Evolutionary conservation across 2,797 vertebrate species (phyloP), one percentile per base, ranked within the genome.

Genomic region (Thunnus albacares): DNA sequence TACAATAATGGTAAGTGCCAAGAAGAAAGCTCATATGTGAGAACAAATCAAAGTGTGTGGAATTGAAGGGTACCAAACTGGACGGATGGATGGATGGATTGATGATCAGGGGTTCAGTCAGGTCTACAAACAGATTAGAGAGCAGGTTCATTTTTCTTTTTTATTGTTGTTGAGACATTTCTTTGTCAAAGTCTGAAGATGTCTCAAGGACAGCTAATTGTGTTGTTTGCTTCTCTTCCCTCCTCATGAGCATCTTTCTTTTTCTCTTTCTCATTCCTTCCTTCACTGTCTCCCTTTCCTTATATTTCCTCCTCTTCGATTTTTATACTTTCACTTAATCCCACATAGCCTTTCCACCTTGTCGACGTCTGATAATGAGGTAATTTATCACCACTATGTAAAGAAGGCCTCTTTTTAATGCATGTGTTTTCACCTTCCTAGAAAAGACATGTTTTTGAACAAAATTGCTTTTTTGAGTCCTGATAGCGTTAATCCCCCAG

Each of bases 401-500:
- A 90, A 89, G 82, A 56, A 74, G 78, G 64, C 67, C 62, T 38
- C 76, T 79, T 80, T 91, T 77, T 78, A 91, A 87, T 61, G 82
- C 85, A 47, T 83, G 78, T 89, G 80, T 93, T 86, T 93, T 88
- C 75, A 86, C 86, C 70, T 84, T 62, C 43, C 82, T 83, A 72
- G 60, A 90, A 91, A 90, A 83, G 77, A 90, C 80, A 65, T 83
- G 83, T 90, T 93, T 93, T 91, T 55, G 26, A 87, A 87, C 90
- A 93, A 86, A 91, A 95, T 92, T 92, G 91, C 88, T 84, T 94
- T 89, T 88, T 89, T 53, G 58, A 89, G 80, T 82, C 81, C 87
- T 83, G 91, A 93, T 94, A 92, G 88, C 41, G 75, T 91, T 94
- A 95, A 95, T 94, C 94, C 92, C 79, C 82, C 87, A 88, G 92